Evolutionary conservation across 1,140 invertebrate genomes (phyloP).

Genomic region (Solen grandis): DNA sequence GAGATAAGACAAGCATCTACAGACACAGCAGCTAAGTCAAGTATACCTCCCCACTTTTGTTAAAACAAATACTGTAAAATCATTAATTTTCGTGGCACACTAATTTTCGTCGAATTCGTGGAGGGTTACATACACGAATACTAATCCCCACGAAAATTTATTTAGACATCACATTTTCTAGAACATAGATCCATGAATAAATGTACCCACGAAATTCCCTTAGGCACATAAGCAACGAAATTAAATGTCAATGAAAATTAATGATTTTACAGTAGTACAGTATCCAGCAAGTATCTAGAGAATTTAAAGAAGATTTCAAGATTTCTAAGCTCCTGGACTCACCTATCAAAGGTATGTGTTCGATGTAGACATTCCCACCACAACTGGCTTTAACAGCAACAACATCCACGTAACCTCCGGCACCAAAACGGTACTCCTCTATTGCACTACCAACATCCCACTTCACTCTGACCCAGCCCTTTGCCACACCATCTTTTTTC

Average conservation of each 20-base stretch:
- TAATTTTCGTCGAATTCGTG: too few species aligned
- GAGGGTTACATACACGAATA: too few species aligned
- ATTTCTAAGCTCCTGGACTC: not conserved
- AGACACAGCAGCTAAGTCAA: too few species aligned
- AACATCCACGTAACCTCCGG: slow-evolving; percentile 42
- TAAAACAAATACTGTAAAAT: too few species aligned
- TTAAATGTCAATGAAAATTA: not conserved
- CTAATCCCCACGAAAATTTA: too few species aligned
- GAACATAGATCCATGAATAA: too few species aligned
- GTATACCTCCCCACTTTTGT: too few species aligned
- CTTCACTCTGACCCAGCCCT: slow-evolving; percentile 45
- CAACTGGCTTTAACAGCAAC: slow-evolving; percentile 16
- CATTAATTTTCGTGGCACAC: too few species aligned
- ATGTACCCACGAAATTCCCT: too few species aligned
- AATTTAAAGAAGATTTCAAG: slow-evolving; percentile 1
- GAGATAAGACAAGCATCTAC: too few species aligned
- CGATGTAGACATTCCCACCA: slow-evolving; percentile 41
- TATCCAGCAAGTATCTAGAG: not conserved
- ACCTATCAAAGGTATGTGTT: slow-evolving; percentile 51
- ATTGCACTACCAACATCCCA: slow-evolving; percentile 44
- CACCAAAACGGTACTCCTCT: slow-evolving; percentile 50
- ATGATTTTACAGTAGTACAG: not conserved
- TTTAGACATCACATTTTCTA: too few species aligned
- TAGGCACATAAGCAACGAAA: too few species aligned
- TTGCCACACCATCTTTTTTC: slow-evolving; percentile 32